Evolutionary conservation across 1,140 invertebrate genomes (phyloP), one percentile per base, ranked within the genome.

Genomic region (Eriocheir sinensis): DNA sequence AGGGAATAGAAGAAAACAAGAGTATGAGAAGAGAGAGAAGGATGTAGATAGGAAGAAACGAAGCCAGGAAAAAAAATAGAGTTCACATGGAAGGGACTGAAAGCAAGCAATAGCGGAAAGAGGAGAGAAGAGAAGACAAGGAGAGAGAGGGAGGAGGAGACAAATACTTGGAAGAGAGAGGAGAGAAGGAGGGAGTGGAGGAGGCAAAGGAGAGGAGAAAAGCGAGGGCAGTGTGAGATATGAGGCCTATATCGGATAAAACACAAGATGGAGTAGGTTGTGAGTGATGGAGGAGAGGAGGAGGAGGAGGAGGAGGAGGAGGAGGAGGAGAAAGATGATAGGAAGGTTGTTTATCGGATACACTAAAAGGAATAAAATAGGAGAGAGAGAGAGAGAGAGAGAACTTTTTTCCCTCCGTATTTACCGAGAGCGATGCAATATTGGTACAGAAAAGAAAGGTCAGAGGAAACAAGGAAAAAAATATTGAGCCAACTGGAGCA

Each of bases 231-330:
- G 60, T n/a, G 60, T 72, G 60, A 72, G 60, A 72, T 72, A 72
- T 72, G 60, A 72, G 60, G 60, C 60, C 60, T 72, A 72, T 72
- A 72, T 72, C n/a, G 60, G 60, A 72, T 21, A 72, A 72, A 72
- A 72, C 60, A 72, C 60, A n/a, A 72, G 60, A 72, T 72, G 60
- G 60, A 72, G 60, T 72, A 72, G 60, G 60, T n/a, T 72, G 60
- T 72, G 60, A 72, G 60, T 72, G 60, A 72, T 72, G 60, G 60
- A 72, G 60, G n/a, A 72, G 60, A n/a, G 21, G 27, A n/a, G 21
- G 21, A 21, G 60, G 21, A 21, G 21, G 27, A 72, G 60, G 60
- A 72, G 60, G 60, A 48, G 44, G 44, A 48, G 44, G 44, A 48
- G 44, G 44, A 48, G 15, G 15, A 48, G 44, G n/a, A n/a, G n/a